Evolutionary conservation across 2,113 vertebrate genomes (phyloP).

Genomic region (Cyanistes caeruleus): DNA sequence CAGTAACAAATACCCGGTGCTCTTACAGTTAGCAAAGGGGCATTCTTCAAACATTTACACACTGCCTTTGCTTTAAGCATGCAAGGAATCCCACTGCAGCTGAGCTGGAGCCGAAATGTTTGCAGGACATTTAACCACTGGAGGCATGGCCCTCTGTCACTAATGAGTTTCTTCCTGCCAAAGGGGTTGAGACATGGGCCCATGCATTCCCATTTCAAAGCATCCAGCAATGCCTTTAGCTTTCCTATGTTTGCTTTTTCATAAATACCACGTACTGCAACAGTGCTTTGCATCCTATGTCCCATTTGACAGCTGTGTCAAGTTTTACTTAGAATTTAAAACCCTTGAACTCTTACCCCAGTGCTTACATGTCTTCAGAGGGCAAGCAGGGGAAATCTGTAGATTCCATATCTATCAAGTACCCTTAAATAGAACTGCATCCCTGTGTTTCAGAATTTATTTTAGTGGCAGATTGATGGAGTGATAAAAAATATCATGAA

Average conservation of each 20-base stretch:
- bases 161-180: not conserved
- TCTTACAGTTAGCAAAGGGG: not conserved
- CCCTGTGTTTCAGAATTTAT: not conserved
- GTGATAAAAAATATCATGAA: not conserved
- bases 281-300: not conserved
- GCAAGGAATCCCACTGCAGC: slow-evolving; percentile 11
- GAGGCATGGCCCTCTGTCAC: not conserved
- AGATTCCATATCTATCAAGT: not conserved
- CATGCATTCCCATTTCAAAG: not conserved
- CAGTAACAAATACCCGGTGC: not conserved
- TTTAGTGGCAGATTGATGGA: not conserved
- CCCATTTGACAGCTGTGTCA: not conserved
- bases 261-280: not conserved
- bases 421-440: not conserved
- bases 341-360: not conserved
- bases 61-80: not conserved
- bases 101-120: not conserved
- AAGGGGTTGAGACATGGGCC: not conserved
- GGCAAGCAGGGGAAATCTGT: not conserved
- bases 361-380: not conserved
- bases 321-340: not conserved
- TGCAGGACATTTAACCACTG: not conserved
- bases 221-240: not conserved
- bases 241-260: not conserved
- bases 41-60: slow-evolving; percentile 5